These are phyloP conservation scores for Thripadectes ignobilis DNA, from an alignment of 2,797 vertebrate species.

Conservation along the genomic window DNA sequence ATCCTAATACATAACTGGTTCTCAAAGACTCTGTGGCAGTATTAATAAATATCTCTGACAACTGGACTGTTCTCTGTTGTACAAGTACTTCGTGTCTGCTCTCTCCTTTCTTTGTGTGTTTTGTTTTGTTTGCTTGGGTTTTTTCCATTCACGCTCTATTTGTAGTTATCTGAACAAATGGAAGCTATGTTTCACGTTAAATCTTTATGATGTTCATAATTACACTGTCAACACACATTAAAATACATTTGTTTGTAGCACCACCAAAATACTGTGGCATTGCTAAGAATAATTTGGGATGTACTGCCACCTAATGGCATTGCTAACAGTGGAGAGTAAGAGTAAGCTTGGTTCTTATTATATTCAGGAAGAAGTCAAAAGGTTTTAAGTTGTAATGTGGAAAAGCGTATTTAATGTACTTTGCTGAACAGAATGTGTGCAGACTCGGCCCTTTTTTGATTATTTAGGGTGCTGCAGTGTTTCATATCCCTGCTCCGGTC, in stretches of 20 bases:
- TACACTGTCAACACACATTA: background rate
- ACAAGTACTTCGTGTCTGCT: background rate
- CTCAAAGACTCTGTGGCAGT: background rate
- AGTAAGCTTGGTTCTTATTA: background rate
- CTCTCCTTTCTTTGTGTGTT: background rate
- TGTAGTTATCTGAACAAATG: background rate
- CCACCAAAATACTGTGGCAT: background rate
- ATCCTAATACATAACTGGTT: background rate
- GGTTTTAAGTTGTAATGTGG: background rate
- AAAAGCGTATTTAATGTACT: background rate
- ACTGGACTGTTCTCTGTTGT: background rate
- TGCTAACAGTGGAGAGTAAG: background rate
- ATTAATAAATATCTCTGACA: background rate
- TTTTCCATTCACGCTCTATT: background rate
- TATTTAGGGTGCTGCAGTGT: background rate
- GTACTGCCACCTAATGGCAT: conserved; percentile 64
- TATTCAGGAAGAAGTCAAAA: background rate
- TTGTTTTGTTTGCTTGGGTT: background rate
- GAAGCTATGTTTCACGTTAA: background rate
- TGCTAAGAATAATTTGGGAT: conserved; percentile 23
- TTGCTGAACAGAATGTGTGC: background rate
- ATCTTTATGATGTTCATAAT: background rate
- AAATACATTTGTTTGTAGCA: background rate
- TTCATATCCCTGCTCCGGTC: background rate
- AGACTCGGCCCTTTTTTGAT: background rate